Evolutionary conservation across 1,140 invertebrate genomes (phyloP), one percentile per base, ranked within the genome.

Genomic region (Drosophila navojoa): DNA sequence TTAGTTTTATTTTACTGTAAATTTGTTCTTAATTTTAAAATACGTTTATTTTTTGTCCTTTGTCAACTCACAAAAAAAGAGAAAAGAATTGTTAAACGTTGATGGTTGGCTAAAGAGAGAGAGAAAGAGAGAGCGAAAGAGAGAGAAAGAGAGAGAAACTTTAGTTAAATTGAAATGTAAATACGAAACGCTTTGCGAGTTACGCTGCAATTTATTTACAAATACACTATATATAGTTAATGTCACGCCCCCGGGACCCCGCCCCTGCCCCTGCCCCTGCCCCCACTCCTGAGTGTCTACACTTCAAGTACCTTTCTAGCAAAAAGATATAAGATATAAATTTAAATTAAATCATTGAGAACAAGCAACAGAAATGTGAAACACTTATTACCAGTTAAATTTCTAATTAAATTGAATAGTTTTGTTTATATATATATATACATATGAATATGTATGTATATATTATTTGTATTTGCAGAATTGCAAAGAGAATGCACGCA

Each of bases 281-380:
- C 19, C 54, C 32, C 32, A 0, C 42, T 22, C 5, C 58, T 78
- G 76, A 77, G 78, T 86, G 76, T 79, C 79, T 77, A 82, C 84
- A 89, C 84, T 89, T 89, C 84, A 89, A 84, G 84, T 89, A 89
- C 84, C 84, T 89, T 89, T 86, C 82, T 89, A 89, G 84, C 81
- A 72, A 72, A 77, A 71, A 55, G 32, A 57, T 47, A 71, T 22
- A 22, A 6, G 6, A 13, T 15, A 63, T 5, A 55, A 50, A 64
- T 16, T 62, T 44, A 32, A 32, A 32, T 32, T 7, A 32, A 29
- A 29, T 40, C 44, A 60, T 38, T 54, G 60, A 77, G 63, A 66
- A 58, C 64, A 45, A 32, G 32, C 32, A 32, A 32, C 32, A 9
- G 7, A 32, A 55, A 61, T 38, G 57, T 58, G 49, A 59, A 68